phyloP scores from a whole-genome alignment of 2,113 vertebrate species.

The Anguilla rostrata region DNA sequence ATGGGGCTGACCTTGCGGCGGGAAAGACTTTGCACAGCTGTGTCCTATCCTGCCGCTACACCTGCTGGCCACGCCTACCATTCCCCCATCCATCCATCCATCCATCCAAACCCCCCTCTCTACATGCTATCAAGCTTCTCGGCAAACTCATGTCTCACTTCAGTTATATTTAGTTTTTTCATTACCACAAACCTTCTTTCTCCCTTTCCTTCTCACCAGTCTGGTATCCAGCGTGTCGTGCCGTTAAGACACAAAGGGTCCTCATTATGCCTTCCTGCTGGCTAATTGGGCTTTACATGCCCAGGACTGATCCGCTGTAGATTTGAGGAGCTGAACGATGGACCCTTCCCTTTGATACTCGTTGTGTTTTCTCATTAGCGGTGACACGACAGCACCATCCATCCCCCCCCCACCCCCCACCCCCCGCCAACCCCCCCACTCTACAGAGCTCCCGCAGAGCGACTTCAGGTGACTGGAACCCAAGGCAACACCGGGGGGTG shows the following conservation, averaged over 20 bases:
- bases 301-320: slow-evolving; percentile 51
- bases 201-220: neutral
- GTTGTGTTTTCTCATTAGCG: slow-evolving; percentile 60
- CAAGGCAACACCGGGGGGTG: slow-evolving; percentile 38
- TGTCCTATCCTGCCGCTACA: slow-evolving; percentile 45
- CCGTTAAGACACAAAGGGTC: slow-evolving; percentile 47
- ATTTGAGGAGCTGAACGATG: slow-evolving; percentile 46
- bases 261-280: slow-evolving; percentile 42
- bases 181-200: slow-evolving; percentile 36
- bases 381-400: slow-evolving; percentile 34
- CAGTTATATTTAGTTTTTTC: slow-evolving; percentile 27
- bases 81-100: neutral
- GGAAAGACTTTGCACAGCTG: slow-evolving; percentile 59
- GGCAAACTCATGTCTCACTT: neutral
- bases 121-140: neutral
- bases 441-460: slow-evolving; percentile 6
- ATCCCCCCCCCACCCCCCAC: neutral
- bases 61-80: slow-evolving; percentile 44
- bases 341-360: slow-evolving; percentile 44
- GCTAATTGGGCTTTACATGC: slow-evolving; percentile 50
- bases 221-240: slow-evolving; percentile 36
- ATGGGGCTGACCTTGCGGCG: slow-evolving; percentile 23
- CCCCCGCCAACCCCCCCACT: neutral
- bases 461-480: slow-evolving; percentile 54
- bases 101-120: neutral